Percentiles rank a stretch among this genome's conserved stretches.
These are phyloP conservation scores for Coptodon bakossiorum DNA, from an alignment of 2,113 vertebrate genomes.

Conservation along the genomic window DNA sequence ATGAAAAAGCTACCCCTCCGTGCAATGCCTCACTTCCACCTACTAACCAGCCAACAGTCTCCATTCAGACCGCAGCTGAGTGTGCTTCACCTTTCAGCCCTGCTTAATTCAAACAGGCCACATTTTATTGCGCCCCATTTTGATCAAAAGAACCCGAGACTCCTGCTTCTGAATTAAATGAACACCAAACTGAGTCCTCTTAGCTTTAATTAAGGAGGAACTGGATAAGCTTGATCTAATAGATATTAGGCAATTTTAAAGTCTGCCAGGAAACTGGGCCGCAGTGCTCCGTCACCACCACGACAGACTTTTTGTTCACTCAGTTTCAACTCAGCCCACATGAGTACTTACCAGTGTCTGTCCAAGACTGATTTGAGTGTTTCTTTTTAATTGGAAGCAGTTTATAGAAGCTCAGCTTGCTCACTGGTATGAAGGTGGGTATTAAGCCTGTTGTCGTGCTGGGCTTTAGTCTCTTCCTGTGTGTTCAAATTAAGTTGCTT, in stretches of 20 bases:
- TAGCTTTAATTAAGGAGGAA: constrained; percentile 38
- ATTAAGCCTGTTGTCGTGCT: constrained; percentile 40
- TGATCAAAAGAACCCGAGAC: constrained; percentile 39
- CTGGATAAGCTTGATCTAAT: constrained; percentile 35
- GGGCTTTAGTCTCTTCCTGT: constrained; percentile 7
- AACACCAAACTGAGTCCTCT: constrained; percentile 19
- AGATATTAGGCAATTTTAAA: not conserved
- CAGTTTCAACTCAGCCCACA: constrained; percentile 32
- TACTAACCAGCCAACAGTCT: constrained; percentile 6
- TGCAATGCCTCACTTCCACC: constrained; percentile 2
- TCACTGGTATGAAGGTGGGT: constrained; percentile 22
- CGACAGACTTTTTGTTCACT: constrained; percentile 1
- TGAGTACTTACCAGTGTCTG: constrained; percentile 4
- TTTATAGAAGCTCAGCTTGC: constrained; percentile 25
- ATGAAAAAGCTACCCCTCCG: constrained; percentile 25
- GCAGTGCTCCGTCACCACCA: not conserved
- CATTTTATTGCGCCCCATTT: constrained; percentile 32
- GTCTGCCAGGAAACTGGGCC: not conserved
- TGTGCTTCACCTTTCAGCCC: constrained; percentile 53
- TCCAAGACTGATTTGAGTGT: not conserved
- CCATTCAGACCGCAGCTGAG: constrained; percentile 34
- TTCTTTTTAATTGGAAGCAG: not conserved
- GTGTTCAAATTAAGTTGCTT: constrained; percentile 1
- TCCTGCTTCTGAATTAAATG: constrained; percentile 40
- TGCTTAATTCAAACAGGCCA: constrained; percentile 37